phyloP scores from a whole-genome alignment of 1,140 invertebrate species.

The Drosophila novamexicana region DNA sequence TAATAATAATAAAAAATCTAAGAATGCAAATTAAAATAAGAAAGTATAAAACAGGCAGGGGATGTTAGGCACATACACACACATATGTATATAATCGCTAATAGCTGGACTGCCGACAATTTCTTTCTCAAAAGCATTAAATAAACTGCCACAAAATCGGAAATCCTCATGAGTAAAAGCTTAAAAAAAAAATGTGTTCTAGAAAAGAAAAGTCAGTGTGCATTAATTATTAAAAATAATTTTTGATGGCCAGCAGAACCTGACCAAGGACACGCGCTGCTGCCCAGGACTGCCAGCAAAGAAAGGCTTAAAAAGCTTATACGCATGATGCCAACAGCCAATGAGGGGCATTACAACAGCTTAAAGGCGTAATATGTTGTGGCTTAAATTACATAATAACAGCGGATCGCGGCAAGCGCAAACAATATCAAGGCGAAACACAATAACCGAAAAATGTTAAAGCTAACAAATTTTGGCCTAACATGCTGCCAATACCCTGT shows the following conservation, averaged over 20 bases:
- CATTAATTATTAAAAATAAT: constrained; percentile 61
- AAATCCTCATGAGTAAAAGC: constrained; percentile 50
- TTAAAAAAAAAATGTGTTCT: constrained; percentile 8
- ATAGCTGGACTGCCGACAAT: constrained; percentile 31
- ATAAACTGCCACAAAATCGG: constrained; percentile 41
- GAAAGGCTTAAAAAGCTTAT: constrained; percentile 55
- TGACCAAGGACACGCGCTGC: constrained; percentile 31
- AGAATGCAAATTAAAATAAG: constrained; percentile 76
- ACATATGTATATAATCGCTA: constrained; percentile 62
- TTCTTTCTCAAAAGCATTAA: constrained; percentile 33
- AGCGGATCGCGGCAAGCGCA: constrained; percentile 25
- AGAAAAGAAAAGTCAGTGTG: constrained; percentile 17
- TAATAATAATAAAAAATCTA: constrained; percentile 23
- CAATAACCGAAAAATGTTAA: constrained; percentile 41
- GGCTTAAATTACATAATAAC: constrained; percentile 67
- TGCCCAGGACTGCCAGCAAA: constrained; percentile 9
- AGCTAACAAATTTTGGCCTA: constrained; percentile 48
- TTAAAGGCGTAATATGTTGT: constrained; percentile 75
- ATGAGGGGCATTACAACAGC: constrained; percentile 68
- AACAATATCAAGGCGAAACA: constrained; percentile 51
- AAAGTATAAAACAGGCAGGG: constrained; percentile 13
- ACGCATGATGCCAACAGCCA: constrained; percentile 49
- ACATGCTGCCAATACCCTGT: constrained; percentile 33
- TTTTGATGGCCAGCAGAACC: constrained; percentile 17
- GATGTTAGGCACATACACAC: constrained; percentile 33